Evolutionary conservation across 2,888 invertebrate genomes (phyloP).

Genomic region (Myopa tessellatipennis): DNA sequence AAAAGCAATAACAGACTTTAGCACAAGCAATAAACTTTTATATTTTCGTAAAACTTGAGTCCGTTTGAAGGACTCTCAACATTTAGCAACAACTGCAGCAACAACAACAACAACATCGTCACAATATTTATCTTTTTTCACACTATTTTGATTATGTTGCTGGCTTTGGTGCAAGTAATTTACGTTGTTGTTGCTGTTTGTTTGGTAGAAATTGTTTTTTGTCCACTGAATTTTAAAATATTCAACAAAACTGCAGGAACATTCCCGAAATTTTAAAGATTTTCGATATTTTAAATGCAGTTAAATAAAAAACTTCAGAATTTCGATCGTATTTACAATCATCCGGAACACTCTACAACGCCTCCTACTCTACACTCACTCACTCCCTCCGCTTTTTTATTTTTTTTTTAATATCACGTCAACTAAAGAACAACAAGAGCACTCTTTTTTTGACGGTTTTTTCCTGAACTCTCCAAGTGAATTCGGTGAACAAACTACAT

Average conservation of each 20-base stretch:
- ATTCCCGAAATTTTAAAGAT: background rate
- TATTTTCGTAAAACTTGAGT: slow-evolving; percentile 6
- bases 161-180: background rate
- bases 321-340: background rate
- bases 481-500: background rate
- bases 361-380: no score
- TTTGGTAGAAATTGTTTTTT: background rate
- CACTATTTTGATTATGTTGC: background rate
- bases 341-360: no score
- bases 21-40: background rate
- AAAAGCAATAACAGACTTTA: slow-evolving; percentile 6
- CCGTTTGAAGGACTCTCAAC: background rate
- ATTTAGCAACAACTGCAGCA: background rate
- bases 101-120: background rate
- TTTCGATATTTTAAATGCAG: no score
- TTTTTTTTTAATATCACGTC: background rate
- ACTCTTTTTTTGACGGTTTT: background rate
- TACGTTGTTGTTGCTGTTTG: background rate
- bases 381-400: no score
- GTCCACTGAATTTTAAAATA: background rate
- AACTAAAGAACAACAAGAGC: background rate
- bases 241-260: no score
- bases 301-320: background rate
- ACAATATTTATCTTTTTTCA: background rate
- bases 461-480: background rate